Conservation (phyloP, 2,888 invertebrate genomes). For the Lordiphosa fenestrarum region DNA sequence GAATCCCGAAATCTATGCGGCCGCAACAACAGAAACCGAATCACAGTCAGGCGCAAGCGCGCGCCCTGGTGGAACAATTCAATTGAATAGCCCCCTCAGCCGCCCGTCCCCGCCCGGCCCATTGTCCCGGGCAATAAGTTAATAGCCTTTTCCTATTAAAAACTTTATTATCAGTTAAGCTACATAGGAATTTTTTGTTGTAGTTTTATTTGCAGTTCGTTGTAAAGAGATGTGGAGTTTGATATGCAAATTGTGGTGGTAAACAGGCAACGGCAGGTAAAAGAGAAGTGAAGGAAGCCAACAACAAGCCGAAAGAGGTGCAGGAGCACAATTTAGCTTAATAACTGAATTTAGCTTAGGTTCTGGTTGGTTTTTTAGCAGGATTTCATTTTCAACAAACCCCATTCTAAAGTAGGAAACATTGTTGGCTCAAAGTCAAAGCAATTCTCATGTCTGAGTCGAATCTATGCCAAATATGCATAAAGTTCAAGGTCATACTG, state of each 20-base stretch:
- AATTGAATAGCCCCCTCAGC: conserved; percentile 53
- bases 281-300: no score
- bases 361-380: no score
- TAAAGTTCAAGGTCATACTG: no score
- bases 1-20: conserved; percentile 50
- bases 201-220: conserved; percentile 27
- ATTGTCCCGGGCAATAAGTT: conserved; percentile 56
- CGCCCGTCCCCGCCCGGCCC: conserved; percentile 9
- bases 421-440: no score
- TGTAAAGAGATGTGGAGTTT: conserved; percentile 32
- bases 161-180: conserved; percentile 64
- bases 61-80: conserved; percentile 58
- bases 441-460: no score
- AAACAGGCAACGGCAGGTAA: no score
- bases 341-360: conserved; percentile 10
- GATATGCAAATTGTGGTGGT: no score
- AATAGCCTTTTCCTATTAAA: conserved; percentile 72
- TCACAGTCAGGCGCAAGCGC: conserved; percentile 23
- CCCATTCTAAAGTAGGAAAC: no score
- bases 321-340: no score
- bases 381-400: no score
- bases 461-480: no score
- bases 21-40: conserved; percentile 9
- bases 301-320: no score
- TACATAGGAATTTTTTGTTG: conserved; percentile 10